Evolutionary conservation across 1,140 invertebrate species (phyloP).

Genomic region (Cyclargus thomasi): DNA sequence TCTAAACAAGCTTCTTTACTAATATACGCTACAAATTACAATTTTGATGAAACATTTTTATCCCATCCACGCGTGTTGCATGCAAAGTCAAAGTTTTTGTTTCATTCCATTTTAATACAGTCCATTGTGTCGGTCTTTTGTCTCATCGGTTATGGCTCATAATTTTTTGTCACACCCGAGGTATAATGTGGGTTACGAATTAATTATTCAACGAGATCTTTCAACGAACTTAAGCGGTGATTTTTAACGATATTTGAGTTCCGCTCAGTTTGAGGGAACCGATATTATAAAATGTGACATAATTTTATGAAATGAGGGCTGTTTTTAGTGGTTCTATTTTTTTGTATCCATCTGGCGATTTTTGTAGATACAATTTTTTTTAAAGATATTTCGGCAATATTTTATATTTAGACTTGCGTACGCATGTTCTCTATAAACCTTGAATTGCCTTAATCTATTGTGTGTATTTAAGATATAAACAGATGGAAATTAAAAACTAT

Average conservation of each 20-base stretch:
- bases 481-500: too few species aligned
- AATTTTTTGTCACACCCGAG: constrained; percentile 7
- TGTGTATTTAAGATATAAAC: too few species aligned
- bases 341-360: too few species aligned
- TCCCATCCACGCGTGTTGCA: background rate
- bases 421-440: too few species aligned
- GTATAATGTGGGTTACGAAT: background rate
- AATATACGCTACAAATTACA: background rate
- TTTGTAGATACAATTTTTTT: too few species aligned
- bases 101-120: background rate
- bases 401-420: too few species aligned
- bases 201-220: constrained; percentile 6
- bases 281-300: background rate
- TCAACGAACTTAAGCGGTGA: background rate
- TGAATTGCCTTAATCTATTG: too few species aligned
- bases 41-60: background rate
- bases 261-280: background rate
- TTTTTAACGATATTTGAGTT: background rate
- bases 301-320: background rate
- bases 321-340: too few species aligned
- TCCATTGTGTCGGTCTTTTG: constrained; percentile 5
- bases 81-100: constrained; percentile 6
- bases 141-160: background rate
- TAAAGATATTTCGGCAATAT: too few species aligned
- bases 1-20: background rate